These are phyloP conservation scores for Heliconius ismenius DNA, from an alignment of 2,888 invertebrate species.

Conservation along the genomic window DNA sequence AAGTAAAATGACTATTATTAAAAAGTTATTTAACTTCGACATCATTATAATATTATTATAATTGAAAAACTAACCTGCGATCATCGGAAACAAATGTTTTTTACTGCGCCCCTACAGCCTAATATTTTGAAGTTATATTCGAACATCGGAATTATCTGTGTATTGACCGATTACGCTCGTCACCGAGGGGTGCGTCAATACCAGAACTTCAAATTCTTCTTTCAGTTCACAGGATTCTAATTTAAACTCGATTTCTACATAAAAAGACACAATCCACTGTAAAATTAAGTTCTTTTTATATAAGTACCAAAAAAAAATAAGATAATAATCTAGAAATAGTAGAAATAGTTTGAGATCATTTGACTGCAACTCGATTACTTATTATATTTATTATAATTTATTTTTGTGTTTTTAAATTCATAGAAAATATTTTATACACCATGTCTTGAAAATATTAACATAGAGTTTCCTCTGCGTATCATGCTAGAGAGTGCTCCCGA, in stretches of 20 bases:
- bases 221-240: slow-evolving; percentile 16
- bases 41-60: neutral
- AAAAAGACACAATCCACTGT: slow-evolving; percentile 23
- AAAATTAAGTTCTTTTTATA: neutral
- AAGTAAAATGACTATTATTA: too few relatives aligned
- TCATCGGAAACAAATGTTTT: neutral
- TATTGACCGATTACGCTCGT: slow-evolving; percentile 23
- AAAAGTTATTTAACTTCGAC: too few relatives aligned
- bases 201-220: slow-evolving; percentile 20
- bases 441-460: neutral
- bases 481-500: neutral
- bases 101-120: neutral
- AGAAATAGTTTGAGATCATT: too few relatives aligned
- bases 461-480: neutral
- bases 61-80: neutral
- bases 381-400: too few relatives aligned
- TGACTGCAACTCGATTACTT: too few relatives aligned
- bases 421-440: neutral
- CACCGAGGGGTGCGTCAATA: slow-evolving; percentile 30
- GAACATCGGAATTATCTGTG: slow-evolving; percentile 8
- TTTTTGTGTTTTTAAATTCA: too few relatives aligned
- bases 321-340: too few relatives aligned
- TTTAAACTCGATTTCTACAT: slow-evolving; percentile 25
- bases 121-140: neutral
- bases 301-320: neutral